Percentiles rank a stretch among this genome's conserved stretches.
Evolutionary conservation across 2,797 vertebrate species (phyloP).

Genomic region (Allobates femoralis): DNA sequence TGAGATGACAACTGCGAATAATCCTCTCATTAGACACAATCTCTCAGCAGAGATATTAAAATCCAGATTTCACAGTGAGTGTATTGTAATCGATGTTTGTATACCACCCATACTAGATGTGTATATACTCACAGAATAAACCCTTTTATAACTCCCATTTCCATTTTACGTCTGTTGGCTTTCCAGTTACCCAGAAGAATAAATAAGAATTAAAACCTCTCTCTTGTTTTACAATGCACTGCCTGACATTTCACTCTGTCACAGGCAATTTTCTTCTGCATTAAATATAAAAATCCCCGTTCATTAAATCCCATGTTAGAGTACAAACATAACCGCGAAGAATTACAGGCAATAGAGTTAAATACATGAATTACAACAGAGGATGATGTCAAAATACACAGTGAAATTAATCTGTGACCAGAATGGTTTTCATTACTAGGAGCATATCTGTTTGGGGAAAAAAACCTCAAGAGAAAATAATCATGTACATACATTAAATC

Average conservation of each 20-base stretch:
- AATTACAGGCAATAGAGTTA: not conserved
- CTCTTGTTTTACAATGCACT: constrained; percentile 43
- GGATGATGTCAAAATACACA: not conserved
- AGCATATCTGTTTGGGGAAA: not conserved
- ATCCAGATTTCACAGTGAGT: constrained; percentile 53
- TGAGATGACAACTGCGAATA: constrained; percentile 48
- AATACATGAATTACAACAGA: not conserved
- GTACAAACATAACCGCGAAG: not conserved
- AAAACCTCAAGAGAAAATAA: not conserved
- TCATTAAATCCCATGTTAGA: constrained; percentile 12
- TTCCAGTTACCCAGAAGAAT: constrained; percentile 5
- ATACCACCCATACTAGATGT: constrained; percentile 27
- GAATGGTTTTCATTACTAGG: not conserved
- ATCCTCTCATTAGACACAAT: constrained; percentile 59
- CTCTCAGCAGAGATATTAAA: constrained; percentile 59
- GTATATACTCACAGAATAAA: constrained; percentile 23
- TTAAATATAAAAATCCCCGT: not conserved
- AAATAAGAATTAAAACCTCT: constrained; percentile 6
- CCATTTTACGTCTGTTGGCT: constrained; percentile 21
- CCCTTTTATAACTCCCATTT: constrained; percentile 13
- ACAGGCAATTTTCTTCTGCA: not conserved
- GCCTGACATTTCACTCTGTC: not conserved
- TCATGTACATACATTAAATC: not conserved
- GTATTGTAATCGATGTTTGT: constrained; percentile 54
- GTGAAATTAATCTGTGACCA: not conserved